Base-by-base conservation (phyloP, 2,888 invertebrate species). In the Mythimna vitellina region DNA sequence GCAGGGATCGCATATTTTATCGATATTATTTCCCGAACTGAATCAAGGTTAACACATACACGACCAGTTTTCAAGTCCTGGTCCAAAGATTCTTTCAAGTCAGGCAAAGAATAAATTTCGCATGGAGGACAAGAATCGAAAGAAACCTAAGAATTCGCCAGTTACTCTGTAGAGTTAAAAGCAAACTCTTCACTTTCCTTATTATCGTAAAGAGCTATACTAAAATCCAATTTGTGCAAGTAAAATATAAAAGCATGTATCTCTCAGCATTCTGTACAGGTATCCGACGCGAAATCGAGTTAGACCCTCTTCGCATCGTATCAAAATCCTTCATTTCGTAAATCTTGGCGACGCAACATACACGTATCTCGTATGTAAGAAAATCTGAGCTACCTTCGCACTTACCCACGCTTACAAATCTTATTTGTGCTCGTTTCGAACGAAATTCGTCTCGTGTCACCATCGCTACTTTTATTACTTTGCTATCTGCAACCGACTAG, bases 381-480 rank as follows among this genome's bases (percentile, higher is more conserved):
- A 73, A 82, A 82, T 78, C 78, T 78, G 70, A 75, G 76, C 70
- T 63, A 86, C 86, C 85, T 86, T 62, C 82, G 78, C 84, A 87
- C 86, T 82, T 86, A 80, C 87, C 82, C 85, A 84, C 88, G 89
- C 89, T 89, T 87, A 90, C 92, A 94, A 94, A 94, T 94, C 93
- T 90, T 92, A 93, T 94, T 94, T 93, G 91, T 88, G 89, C 89
- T 89, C 89, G 87, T 87, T 88, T 81, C 88, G 83, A 88, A 83
- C 83, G 89, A 89, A 91, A 93, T 93, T 91, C 92, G 89, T 90
- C 86, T 89, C 88, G 87, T 85, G 85, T 88, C 86, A 83, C 83
- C 88, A 90, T 92, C 88, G 89, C 88, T 89, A 90, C 87, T 92
- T 92, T 93, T 94, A 93, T 94, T 93, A 89, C 90, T 87, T 54